These are phyloP conservation scores for Strigamia maritima DNA, from an alignment of 2,888 invertebrate species.

Conservation along the genomic window DNA sequence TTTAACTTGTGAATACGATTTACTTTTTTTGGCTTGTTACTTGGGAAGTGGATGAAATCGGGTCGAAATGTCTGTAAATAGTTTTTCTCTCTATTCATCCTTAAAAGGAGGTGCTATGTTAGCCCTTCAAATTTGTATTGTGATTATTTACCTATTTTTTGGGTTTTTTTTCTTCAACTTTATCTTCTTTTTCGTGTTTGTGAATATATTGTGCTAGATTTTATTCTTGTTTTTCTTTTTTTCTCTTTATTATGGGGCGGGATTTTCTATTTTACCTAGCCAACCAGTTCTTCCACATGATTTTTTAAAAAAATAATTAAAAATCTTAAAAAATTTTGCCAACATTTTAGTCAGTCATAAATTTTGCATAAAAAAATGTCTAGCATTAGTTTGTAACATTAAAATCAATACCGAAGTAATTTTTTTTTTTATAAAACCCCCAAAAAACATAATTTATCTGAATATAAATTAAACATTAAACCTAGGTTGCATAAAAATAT, in stretches of 20 bases:
- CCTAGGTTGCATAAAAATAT: not conserved
- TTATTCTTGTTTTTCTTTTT: not conserved
- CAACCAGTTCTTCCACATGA: not conserved
- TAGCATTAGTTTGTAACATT: not conserved
- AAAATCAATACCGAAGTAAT: not conserved
- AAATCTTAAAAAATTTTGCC: no score
- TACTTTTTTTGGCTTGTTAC: conserved; percentile 19
- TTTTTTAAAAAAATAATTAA: not conserved
- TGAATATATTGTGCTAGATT: not conserved
- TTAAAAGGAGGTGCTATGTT: conserved; percentile 13
- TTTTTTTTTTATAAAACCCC: not conserved
- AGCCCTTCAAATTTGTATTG: conserved; percentile 10
- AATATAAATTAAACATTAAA: conserved; percentile 2
- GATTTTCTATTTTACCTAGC: not conserved
- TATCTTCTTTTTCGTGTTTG: not conserved
- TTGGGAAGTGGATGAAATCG: conserved; percentile 11
- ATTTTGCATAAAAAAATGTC: not conserved
- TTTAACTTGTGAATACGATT: not conserved
- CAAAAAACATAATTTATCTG: not conserved
- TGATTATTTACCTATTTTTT: not conserved
- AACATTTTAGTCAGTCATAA: not conserved
- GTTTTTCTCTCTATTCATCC: conserved; percentile 24
- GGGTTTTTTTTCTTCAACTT: not conserved
- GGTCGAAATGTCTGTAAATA: conserved; percentile 29
- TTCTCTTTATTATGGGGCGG: not conserved